Evolutionary conservation across 2,797 vertebrate genomes (phyloP).

Genomic region (Chelmon rostratus): DNA sequence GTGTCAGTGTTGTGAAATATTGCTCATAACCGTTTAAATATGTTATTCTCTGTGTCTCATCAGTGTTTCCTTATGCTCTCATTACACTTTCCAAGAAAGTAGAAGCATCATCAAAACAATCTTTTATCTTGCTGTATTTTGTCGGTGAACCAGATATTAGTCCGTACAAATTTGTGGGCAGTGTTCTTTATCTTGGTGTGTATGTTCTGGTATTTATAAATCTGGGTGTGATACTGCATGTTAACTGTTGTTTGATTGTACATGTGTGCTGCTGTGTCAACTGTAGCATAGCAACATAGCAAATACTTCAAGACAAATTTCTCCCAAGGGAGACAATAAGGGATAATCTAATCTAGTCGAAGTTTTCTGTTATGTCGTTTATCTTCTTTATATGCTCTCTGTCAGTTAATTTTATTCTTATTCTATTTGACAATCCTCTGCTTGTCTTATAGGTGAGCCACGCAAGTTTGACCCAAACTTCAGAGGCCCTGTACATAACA

Average conservation of each 20-base stretch:
- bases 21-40: neutral
- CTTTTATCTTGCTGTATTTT: neutral
- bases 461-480: constrained; percentile 94
- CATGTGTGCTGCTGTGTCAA: too few species aligned
- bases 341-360: too few species aligned
- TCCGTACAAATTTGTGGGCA: neutral
- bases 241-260: too few species aligned
- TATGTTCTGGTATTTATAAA: too few species aligned
- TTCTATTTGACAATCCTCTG: constrained; percentile 17
- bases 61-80: neutral
- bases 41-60: neutral
- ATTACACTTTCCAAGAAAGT: neutral
- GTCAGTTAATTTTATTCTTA: neutral
- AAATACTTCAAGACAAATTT: too few species aligned
- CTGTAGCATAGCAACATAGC: too few species aligned
- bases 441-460: constrained; percentile 91
- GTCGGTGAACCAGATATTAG: neutral
- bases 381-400: neutral
- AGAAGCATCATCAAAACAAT: neutral
- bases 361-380: neutral
- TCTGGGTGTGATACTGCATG: too few species aligned
- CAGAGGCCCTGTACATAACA: constrained; percentile 92
- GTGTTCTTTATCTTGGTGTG: too few species aligned
- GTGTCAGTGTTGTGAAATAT: constrained; percentile 8
- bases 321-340: too few species aligned